These are phyloP conservation scores for Sarcophaga subvicina DNA, from an alignment of 2,888 invertebrate species.

Conservation along the genomic window DNA sequence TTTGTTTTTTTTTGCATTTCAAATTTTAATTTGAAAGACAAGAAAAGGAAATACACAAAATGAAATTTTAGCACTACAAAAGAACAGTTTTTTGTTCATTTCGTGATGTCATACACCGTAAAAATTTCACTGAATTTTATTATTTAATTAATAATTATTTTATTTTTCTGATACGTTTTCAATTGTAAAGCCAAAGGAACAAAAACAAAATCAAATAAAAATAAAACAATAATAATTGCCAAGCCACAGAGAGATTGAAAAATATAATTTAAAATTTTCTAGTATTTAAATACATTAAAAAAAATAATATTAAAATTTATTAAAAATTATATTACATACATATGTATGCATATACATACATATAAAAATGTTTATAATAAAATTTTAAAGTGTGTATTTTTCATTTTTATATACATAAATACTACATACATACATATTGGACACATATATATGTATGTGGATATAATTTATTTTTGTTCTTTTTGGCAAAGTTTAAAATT, in stretches of 20 bases:
- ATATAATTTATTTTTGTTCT: slow-evolving; percentile 39
- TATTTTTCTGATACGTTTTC: slow-evolving; percentile 2
- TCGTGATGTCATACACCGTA: slow-evolving; percentile 63
- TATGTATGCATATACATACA: not conserved
- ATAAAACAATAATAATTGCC: slow-evolving; percentile 33
- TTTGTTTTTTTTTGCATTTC: slow-evolving; percentile 19
- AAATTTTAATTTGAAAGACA: not conserved
- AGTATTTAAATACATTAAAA: slow-evolving; percentile 16
- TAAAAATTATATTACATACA: slow-evolving; percentile 18
- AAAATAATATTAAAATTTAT: slow-evolving; percentile 25
- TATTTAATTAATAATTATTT: not conserved
- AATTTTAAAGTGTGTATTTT: not conserved
- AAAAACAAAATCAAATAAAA: slow-evolving; percentile 46
- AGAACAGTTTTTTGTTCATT: slow-evolving; percentile 26
- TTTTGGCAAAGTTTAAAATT: slow-evolving; percentile 70
- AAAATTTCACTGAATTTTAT: slow-evolving; percentile 24
- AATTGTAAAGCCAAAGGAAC: slow-evolving; percentile 27
- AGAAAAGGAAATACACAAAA: slow-evolving; percentile 42
- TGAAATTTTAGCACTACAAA: slow-evolving; percentile 34
- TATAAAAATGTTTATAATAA: not conserved
- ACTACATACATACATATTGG: too few relatives aligned
- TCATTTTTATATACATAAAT: not conserved
- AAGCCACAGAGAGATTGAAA: not conserved
- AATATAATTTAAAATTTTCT: not conserved
- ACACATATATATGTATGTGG: slow-evolving; percentile 48